phyloP scores from a whole-genome alignment of 2,888 invertebrate genomes.

The Callimorpha dominula region DNA sequence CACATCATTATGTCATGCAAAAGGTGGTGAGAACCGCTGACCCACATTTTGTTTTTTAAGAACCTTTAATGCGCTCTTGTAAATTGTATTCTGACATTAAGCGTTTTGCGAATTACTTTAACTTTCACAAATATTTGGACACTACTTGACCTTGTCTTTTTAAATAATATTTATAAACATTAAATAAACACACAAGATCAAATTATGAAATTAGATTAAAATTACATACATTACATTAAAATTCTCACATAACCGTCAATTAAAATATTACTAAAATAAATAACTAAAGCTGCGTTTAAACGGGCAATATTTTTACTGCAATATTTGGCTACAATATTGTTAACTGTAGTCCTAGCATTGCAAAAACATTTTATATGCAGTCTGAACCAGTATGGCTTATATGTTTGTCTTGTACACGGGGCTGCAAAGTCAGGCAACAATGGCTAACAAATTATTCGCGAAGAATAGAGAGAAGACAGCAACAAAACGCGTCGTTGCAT shows the following conservation, averaged over 20 bases:
- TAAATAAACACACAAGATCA: not conserved
- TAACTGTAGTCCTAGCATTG: too few species aligned
- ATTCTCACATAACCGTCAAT: not conserved
- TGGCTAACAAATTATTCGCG: too few species aligned
- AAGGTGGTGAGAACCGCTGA: slow-evolving; percentile 40
- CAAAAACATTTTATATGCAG: too few species aligned
- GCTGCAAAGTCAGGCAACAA: too few species aligned
- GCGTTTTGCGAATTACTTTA: not conserved
- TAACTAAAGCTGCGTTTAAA: not conserved
- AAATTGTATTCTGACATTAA: slow-evolving; percentile 12
- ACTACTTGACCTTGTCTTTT: not conserved
- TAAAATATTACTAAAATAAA: not conserved
- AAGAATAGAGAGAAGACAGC: too few species aligned
- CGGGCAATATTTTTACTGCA: too few species aligned
- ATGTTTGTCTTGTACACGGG: too few species aligned
- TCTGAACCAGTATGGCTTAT: too few species aligned
- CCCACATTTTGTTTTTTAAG: slow-evolving; percentile 33
- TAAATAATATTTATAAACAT: not conserved
- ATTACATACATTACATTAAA: not conserved
- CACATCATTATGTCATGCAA: slow-evolving; percentile 39
- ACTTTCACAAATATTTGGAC: not conserved
- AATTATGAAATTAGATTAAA: not conserved
- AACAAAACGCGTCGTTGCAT: too few species aligned
- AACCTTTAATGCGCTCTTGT: slow-evolving; percentile 22
- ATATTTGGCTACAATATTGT: too few species aligned